Evolutionary conservation across 1,140 invertebrate genomes (phyloP).

Genomic region (Drosophila nigrodunni): DNA sequence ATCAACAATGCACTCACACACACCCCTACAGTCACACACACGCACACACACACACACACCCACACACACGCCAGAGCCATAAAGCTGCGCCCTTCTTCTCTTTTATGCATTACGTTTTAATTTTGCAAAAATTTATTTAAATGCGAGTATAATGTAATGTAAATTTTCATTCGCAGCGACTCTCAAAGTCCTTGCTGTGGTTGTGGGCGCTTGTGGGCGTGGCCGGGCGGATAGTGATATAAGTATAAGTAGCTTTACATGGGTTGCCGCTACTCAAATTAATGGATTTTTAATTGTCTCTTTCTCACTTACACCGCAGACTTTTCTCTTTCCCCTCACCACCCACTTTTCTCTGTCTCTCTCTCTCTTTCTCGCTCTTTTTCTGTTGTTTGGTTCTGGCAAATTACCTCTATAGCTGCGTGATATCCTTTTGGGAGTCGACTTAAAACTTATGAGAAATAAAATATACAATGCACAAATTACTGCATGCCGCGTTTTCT

Average conservation of each 20-base stretch:
- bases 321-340: background rate
- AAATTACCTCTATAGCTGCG: conserved; percentile 39
- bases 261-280: conserved; percentile 79
- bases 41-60: conserved; percentile 6
- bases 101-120: conserved; percentile 76
- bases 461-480: conserved; percentile 43
- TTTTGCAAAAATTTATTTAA: conserved; percentile 82
- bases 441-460: conserved; percentile 46
- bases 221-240: conserved; percentile 41
- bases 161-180: conserved; percentile 69
- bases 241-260: conserved; percentile 77
- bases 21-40: conserved; percentile 2
- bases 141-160: conserved; percentile 81
- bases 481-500: conserved; percentile 4
- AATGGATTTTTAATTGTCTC: conserved; percentile 83
- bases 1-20: conserved; percentile 62
- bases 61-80: conserved; percentile 20
- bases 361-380: background rate
- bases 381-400: conserved; percentile 32
- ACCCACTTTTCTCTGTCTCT: background rate
- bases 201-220: conserved; percentile 25
- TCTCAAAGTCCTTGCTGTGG: conserved; percentile 14
- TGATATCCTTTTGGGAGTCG: conserved; percentile 34
- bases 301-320: conserved; percentile 75
- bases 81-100: conserved; percentile 31